Conservation (phyloP, 2,113 vertebrate species). For the Clarias macrocephalus region DNA sequence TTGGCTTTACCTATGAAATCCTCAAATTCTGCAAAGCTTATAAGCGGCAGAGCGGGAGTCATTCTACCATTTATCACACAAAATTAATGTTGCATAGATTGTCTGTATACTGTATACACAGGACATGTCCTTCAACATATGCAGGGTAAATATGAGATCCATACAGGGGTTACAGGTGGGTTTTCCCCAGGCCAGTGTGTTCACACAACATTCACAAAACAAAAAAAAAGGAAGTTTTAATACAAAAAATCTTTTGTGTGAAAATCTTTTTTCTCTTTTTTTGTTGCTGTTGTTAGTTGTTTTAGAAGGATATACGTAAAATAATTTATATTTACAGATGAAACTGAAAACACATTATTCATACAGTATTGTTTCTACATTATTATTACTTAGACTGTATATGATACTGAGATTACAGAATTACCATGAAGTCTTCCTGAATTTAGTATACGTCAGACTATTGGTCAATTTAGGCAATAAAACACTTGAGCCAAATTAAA, state of each 20-base stretch:
- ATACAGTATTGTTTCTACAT: neutral
- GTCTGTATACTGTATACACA: slow-evolving; percentile 67
- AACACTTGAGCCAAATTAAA: neutral
- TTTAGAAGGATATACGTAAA: slow-evolving; percentile 47
- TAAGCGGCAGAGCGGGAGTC: neutral
- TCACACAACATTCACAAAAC: slow-evolving; percentile 22
- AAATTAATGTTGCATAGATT: slow-evolving; percentile 65
- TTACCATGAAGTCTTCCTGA: slow-evolving; percentile 68
- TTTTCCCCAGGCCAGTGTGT: slow-evolving; percentile 52
- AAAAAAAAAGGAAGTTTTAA: slow-evolving; percentile 50
- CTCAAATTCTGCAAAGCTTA: neutral
- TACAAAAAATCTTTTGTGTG: slow-evolving; percentile 55
- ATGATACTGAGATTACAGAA: slow-evolving; percentile 47
- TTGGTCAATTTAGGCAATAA: slow-evolving; percentile 6
- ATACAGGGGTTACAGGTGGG: slow-evolving; percentile 21
- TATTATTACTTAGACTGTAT: slow-evolving; percentile 54
- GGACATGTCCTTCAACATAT: slow-evolving; percentile 49
- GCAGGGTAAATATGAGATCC: slow-evolving; percentile 6
- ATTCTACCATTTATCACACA: neutral
- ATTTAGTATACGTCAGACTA: slow-evolving; percentile 44
- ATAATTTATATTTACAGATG: slow-evolving; percentile 57
- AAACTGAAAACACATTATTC: slow-evolving; percentile 47
- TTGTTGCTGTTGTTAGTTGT: slow-evolving; percentile 63
- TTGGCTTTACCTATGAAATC: slow-evolving; percentile 23
- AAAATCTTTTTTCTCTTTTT: slow-evolving; percentile 60